Evolutionary conservation across 2,888 invertebrate species (phyloP), one percentile per base, ranked within the genome.

Genomic region (Xanthia icteritia): DNA sequence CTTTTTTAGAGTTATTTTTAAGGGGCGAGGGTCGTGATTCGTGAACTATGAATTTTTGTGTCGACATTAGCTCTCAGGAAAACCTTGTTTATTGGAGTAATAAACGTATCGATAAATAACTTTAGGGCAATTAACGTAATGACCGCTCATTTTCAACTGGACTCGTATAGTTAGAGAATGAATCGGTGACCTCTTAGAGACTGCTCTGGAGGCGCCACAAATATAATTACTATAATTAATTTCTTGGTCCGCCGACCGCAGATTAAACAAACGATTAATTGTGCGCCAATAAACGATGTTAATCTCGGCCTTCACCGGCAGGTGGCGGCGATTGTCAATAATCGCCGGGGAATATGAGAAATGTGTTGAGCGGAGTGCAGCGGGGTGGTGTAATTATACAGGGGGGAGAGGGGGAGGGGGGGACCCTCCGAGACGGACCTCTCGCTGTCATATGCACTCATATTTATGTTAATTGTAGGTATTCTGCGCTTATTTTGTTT

Each of bases 291-390:
- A 93, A 93, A 92, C 93, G 94, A 95, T 94, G 94, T 93, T 95
- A 95, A 95, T 96, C 92, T 92, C 87, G 92, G 94, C 94, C 91
- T 94, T 95, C 96, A 94, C 92, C 76, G 87, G 93, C 96, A 95
- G 95, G 95, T 95, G 94, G 90, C 87, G 91, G 90, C 91, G 89
- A 91, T 92, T 94, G 92, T 92, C 94, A 93, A 95, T 94, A 94
- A 93, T 92, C 88, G 89, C 86, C 85, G 89, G 89, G 86, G 65
- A 77, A 84, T 90, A 91, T 91, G 91, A 91, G 90, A 88, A 92
- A 92, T 92, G 91, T 91, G 88, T 81, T 77, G 77, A 82, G 70
- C 81, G 78, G 76, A 86, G 81, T 89, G 86, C 89, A 89, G 81
- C 79, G 79, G 85, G 85, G 84, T 74, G 84, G 76, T 85, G 90